Percentiles rank a stretch among this genome's conserved stretches.
These are phyloP conservation scores for Drosophila albomicans DNA, from an alignment of 1,140 invertebrate genomes.

Conservation along the genomic window DNA sequence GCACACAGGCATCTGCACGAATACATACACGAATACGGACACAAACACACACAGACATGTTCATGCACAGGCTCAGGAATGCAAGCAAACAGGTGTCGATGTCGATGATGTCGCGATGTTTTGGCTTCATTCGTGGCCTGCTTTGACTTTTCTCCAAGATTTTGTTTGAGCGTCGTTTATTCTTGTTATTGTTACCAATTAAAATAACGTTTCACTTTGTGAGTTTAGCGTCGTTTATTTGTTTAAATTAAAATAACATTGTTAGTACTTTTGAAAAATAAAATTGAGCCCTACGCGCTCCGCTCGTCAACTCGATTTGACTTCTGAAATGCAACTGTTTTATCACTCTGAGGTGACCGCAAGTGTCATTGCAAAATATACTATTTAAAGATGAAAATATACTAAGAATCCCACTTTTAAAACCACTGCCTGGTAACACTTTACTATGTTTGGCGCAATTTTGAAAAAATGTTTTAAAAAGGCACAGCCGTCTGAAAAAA, in stretches of 20 bases:
- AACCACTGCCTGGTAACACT: neutral
- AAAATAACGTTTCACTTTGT: conserved; percentile 10
- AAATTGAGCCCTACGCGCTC: conserved; percentile 25
- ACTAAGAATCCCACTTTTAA: neutral
- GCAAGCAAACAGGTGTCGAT: conserved; percentile 65
- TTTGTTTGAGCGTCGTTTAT: conserved; percentile 29
- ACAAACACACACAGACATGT: conserved; percentile 21
- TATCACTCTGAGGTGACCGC: conserved; percentile 1
- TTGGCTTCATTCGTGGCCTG: conserved; percentile 35
- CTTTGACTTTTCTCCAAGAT: conserved; percentile 37
- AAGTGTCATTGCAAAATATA: neutral
- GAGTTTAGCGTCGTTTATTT: conserved; percentile 20
- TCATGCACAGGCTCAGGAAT: conserved; percentile 50
- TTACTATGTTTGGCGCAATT: too few species aligned
- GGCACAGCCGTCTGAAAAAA: too few species aligned
- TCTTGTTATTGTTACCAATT: conserved; percentile 26
- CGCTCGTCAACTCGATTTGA: conserved; percentile 28
- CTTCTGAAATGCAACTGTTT: conserved; percentile 45
- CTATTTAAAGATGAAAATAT: neutral
- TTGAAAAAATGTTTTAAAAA: too few species aligned
- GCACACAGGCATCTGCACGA: conserved; percentile 14
- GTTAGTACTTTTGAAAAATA: conserved; percentile 21
- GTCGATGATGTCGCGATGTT: conserved; percentile 39
- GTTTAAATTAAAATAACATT: conserved; percentile 8
- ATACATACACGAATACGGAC: conserved; percentile 5